phyloP scores from a whole-genome alignment of 1,140 invertebrate species.

The Piezodorus guildinii region DNA sequence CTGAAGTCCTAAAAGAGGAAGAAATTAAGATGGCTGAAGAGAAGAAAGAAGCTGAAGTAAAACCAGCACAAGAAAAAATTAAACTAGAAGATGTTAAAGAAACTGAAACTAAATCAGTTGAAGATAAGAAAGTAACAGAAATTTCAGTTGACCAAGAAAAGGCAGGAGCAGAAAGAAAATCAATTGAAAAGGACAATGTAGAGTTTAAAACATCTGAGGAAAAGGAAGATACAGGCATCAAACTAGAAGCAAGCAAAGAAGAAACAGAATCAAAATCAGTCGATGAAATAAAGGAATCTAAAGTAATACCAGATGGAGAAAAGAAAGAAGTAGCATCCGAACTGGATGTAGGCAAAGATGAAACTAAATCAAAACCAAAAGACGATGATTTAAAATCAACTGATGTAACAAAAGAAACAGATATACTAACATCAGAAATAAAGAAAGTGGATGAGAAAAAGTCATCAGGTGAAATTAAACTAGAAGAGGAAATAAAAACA shows the following conservation, averaged over 20 bases:
- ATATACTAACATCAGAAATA: not conserved
- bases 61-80: not conserved
- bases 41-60: not conserved
- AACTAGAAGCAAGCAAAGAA: not conserved
- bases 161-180: not conserved
- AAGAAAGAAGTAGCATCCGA: constrained; percentile 3
- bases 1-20: not conserved
- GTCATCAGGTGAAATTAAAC: not conserved
- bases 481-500: not conserved
- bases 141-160: not conserved
- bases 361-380: not conserved
- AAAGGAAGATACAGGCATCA: not conserved
- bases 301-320: not conserved
- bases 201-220: too few relatives aligned
- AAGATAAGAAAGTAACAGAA: not conserved
- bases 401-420: not conserved
- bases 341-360: not conserved
- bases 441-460: not conserved
- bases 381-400: not conserved
- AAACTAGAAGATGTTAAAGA: not conserved
- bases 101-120: not conserved
- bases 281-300: not conserved
- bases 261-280: not conserved
- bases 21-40: too few relatives aligned
- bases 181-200: not conserved